A percentile compares a stretch with the other conserved stretches of the same genome.
Evolutionary conservation across 2,888 invertebrate species (phyloP).

Genomic region (Muscina levida): DNA sequence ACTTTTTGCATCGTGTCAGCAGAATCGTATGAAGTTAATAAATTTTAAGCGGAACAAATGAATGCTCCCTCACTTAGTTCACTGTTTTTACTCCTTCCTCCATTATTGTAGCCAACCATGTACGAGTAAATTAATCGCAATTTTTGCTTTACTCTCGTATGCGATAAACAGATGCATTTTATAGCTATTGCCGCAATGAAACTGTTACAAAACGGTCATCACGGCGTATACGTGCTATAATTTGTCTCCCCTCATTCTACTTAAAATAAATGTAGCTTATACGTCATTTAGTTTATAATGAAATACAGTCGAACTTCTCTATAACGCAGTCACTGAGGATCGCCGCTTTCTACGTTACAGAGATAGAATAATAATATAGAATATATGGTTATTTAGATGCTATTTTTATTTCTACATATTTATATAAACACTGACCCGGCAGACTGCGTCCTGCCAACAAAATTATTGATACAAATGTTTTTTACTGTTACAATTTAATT

Average conservation of each 20-base stretch:
- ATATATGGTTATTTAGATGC: too few relatives aligned
- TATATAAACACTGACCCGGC: too few relatives aligned
- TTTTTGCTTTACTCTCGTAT: slow-evolving; percentile 30
- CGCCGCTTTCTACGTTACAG: too few relatives aligned
- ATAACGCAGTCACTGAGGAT: too few relatives aligned
- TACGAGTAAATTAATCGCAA: slow-evolving; percentile 48
- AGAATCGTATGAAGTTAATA: slow-evolving; percentile 54
- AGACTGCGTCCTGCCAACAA: too few relatives aligned
- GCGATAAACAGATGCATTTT: slow-evolving; percentile 51
- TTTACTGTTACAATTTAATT: too few relatives aligned
- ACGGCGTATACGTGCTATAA: slow-evolving; percentile 45
- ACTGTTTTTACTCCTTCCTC: too few relatives aligned
- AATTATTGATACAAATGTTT: too few relatives aligned
- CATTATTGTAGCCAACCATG: slow-evolving; percentile 1
- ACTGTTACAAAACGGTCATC: slow-evolving; percentile 32
- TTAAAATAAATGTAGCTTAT: slow-evolving; percentile 38
- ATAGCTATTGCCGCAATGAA: slow-evolving; percentile 39
- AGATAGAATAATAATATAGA: too few relatives aligned
- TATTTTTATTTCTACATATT: too few relatives aligned
- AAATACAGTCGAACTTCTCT: too few relatives aligned
- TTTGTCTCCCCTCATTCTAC: slow-evolving; percentile 3
- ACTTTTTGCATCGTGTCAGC: slow-evolving; percentile 39
- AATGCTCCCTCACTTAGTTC: slow-evolving; percentile 41
- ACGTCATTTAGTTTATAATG: slow-evolving; percentile 38
- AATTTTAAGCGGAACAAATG: slow-evolving; percentile 48